phyloP scores from a whole-genome alignment of 2,888 invertebrate species.

The Lasioglossum lativentre region DNA sequence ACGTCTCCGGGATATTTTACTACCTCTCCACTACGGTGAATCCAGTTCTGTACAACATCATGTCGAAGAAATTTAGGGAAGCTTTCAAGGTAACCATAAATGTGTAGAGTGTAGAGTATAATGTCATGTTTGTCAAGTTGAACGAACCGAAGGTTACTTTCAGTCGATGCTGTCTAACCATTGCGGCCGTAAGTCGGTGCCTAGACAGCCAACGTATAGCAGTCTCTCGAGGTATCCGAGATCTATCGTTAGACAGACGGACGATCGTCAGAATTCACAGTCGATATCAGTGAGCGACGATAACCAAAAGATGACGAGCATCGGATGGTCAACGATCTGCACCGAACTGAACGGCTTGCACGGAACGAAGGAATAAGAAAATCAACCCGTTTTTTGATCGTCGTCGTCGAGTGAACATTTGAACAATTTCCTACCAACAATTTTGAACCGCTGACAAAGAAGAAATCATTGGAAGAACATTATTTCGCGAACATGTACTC shows the following conservation, averaged over 20 bases:
- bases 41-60: slow-evolving; percentile 89
- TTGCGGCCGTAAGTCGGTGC: slow-evolving; percentile 78
- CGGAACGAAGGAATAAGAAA: slow-evolving; percentile 14
- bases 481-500: background rate
- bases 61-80: slow-evolving; percentile 90
- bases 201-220: slow-evolving; percentile 79
- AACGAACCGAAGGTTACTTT: slow-evolving; percentile 61
- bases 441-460: background rate
- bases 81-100: slow-evolving; percentile 88
- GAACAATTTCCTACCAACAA: no score
- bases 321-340: slow-evolving; percentile 9
- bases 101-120: background rate
- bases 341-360: slow-evolving; percentile 44
- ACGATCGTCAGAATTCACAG: slow-evolving; percentile 74
- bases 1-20: slow-evolving; percentile 89
- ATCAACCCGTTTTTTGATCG: slow-evolving; percentile 66
- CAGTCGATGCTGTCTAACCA: slow-evolving; percentile 85
- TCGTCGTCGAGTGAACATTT: slow-evolving; percentile 72
- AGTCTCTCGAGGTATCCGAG: slow-evolving; percentile 77
- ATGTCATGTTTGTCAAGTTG: background rate
- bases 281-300: slow-evolving; percentile 79
- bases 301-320: slow-evolving; percentile 53
- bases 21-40: slow-evolving; percentile 90
- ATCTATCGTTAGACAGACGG: slow-evolving; percentile 64
- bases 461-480: background rate